These are phyloP conservation scores for Mythimna vitellina DNA, from an alignment of 2,888 invertebrate species.

Conservation along the genomic window DNA sequence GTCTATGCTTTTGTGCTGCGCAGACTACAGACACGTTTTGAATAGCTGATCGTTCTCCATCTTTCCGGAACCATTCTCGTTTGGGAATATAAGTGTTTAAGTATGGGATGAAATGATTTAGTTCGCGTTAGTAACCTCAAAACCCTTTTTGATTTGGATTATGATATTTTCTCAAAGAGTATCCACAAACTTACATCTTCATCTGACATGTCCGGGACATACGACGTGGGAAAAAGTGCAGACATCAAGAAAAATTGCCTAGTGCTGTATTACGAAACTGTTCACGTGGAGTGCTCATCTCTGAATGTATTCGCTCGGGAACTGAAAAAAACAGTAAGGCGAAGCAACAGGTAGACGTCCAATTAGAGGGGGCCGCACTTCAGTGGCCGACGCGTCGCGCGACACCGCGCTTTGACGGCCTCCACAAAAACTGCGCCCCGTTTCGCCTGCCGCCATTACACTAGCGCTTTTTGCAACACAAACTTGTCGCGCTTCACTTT, in stretches of 20 bases:
- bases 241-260: conserved; percentile 66
- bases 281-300: conserved; percentile 83
- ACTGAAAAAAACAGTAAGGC: conserved; percentile 82
- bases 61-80: not conserved
- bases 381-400: conserved; percentile 83
- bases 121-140: not conserved
- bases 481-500: conserved; percentile 84
- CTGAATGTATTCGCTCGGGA: conserved; percentile 76
- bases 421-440: conserved; percentile 85
- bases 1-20: conserved; percentile 2
- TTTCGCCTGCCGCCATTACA: conserved; percentile 83
- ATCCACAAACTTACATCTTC: conserved; percentile 13
- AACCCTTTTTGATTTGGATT: not conserved
- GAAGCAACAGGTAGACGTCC: conserved; percentile 89
- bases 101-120: not conserved
- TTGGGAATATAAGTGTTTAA: not conserved
- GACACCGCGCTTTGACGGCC: conserved; percentile 86
- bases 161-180: not conserved
- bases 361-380: conserved; percentile 87
- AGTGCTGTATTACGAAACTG: conserved; percentile 78
- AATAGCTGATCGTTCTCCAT: not conserved
- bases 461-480: conserved; percentile 82
- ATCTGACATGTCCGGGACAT: conserved; percentile 26
- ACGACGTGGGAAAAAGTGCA: conserved; percentile 30
- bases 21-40: conserved; percentile 5